Conservation (phyloP, 2,113 vertebrate genomes). For the Butorides virescens region DNA sequence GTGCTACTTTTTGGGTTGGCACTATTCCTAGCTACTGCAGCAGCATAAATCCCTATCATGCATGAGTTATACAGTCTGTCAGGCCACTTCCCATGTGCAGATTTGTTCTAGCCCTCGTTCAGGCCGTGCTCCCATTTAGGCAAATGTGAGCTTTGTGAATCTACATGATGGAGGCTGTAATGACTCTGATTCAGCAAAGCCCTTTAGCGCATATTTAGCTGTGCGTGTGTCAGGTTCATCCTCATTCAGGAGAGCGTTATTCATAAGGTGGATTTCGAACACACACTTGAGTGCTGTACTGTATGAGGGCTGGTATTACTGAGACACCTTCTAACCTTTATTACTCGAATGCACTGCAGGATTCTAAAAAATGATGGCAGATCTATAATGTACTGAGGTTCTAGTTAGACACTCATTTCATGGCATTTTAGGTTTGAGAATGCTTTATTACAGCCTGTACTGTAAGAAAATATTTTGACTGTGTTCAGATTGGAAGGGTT, state of each 20-base stretch:
- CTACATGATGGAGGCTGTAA: not conserved
- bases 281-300: not conserved
- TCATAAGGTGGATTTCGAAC: not conserved
- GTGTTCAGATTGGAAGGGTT: not conserved
- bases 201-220: not conserved
- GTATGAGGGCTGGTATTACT: not conserved
- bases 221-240: not conserved
- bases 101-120: not conserved
- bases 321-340: not conserved
- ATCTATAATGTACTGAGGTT: not conserved
- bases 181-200: not conserved
- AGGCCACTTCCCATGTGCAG: not conserved
- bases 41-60: not conserved
- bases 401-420: not conserved
- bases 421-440: constrained; percentile 10
- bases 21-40: not conserved
- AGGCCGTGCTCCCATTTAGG: not conserved
- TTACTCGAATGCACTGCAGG: not conserved
- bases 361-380: not conserved
- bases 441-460: not conserved
- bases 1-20: not conserved
- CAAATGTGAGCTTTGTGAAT: not conserved
- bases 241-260: not conserved
- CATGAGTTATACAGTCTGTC: not conserved
- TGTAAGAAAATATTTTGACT: not conserved